Evolutionary conservation across 2,113 vertebrate species (phyloP).

Genomic region (Phylloscopus trochilus): DNA sequence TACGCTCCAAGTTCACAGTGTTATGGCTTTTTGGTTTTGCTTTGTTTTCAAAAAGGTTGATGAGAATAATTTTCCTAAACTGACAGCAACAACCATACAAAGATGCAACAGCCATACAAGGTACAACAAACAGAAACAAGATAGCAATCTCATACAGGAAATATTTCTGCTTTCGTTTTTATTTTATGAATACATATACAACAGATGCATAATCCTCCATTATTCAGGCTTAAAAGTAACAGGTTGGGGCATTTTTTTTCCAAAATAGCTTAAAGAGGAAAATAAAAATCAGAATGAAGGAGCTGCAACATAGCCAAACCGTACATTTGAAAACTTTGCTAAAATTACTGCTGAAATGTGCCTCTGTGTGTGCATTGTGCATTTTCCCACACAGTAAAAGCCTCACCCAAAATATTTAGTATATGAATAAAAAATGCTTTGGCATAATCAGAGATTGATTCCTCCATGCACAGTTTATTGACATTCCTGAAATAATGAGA

Average conservation of each 20-base stretch:
- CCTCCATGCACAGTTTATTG: neutral
- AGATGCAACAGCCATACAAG: neutral
- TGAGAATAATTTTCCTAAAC: neutral
- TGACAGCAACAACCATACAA: neutral
- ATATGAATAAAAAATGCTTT: constrained; percentile 25
- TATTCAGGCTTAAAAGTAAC: constrained; percentile 4
- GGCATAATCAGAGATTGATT: constrained; percentile 16
- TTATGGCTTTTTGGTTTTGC: neutral
- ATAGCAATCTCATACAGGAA: constrained; percentile 31
- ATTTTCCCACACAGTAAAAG: neutral
- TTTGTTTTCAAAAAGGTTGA: neutral
- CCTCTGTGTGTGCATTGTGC: neutral
- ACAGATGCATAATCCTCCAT: constrained; percentile 46
- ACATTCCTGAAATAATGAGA: neutral
- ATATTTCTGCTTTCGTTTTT: constrained; percentile 40
- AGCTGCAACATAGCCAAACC: constrained; percentile 7
- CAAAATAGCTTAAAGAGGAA: neutral
- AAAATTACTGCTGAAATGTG: neutral
- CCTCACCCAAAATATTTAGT: neutral
- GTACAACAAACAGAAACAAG: neutral
- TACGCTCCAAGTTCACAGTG: rapidly evolving
- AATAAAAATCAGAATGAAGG: neutral
- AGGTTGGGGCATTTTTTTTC: neutral
- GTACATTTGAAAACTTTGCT: neutral
- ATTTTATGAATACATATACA: constrained; percentile 64